Percentiles rank a stretch among this genome's conserved stretches.
phyloP scores from a whole-genome alignment of 92 coral and sea anemone species.

The Isaurus tuberculatus region DNA sequence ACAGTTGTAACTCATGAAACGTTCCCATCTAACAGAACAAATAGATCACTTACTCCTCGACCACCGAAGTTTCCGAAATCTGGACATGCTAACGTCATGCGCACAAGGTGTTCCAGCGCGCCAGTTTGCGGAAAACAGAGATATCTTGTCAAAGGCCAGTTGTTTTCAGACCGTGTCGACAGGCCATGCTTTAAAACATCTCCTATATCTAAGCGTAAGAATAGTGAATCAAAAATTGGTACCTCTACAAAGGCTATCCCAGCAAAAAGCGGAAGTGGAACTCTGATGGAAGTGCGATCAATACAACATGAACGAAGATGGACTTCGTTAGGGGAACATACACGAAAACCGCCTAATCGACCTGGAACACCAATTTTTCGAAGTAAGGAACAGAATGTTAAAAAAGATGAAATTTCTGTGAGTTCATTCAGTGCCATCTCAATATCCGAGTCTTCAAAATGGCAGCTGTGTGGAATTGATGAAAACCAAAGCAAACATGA shows the following conservation, averaged over 20 bases:
- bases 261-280: neutral
- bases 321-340: neutral
- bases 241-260: neutral
- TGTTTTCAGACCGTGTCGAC: neutral
- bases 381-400: neutral
- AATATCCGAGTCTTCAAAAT: constrained; percentile 6
- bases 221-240: neutral
- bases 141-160: constrained; percentile 19
- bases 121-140: neutral
- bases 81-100: constrained; percentile 14
- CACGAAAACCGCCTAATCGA: neutral
- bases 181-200: neutral
- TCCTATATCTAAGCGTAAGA: constrained; percentile 2
- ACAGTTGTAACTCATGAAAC: neutral
- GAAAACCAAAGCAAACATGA: constrained; percentile 35
- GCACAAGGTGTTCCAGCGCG: constrained; percentile 18
- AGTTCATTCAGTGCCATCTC: neutral
- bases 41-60: constrained; percentile 13
- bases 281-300: neutral
- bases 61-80: constrained; percentile 35
- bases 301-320: neutral
- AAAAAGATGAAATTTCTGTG: constrained; percentile 18
- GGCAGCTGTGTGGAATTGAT: constrained; percentile 30
- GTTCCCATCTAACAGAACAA: neutral
- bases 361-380: constrained; percentile 24